Conservation (phyloP, 2,113 vertebrate species). For the Blennius ocellaris region DNA sequence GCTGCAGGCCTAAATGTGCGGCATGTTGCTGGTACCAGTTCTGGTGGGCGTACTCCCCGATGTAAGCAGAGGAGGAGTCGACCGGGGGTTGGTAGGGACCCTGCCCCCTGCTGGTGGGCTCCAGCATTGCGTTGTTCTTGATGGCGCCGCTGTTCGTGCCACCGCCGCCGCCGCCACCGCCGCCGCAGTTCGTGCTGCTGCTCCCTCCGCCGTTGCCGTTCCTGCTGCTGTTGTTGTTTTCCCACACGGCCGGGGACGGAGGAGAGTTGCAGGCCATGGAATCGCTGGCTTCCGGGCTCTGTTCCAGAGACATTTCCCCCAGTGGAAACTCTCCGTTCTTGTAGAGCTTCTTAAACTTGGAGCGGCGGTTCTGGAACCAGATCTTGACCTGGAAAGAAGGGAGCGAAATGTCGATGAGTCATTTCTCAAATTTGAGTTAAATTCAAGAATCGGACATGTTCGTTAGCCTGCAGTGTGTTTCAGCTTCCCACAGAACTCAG, state of each 20-base stretch:
- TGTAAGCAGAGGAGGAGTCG: conserved; percentile 85
- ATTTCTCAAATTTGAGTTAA: no score
- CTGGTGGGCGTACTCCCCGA: conserved; percentile 86
- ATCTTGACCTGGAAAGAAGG: conserved; percentile 89
- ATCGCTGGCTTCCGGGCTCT: conserved; percentile 94
- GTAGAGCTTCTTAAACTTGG: conserved; percentile 97
- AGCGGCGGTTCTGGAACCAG: conserved; percentile 97
- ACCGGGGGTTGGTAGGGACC: conserved; percentile 82
- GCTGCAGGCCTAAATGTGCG: conserved; percentile 82
- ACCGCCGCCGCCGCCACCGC: conserved; percentile 8
- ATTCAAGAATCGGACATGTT: no score
- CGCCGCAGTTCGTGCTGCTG: conserved; percentile 13
- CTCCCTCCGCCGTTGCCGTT: conserved; percentile 10
- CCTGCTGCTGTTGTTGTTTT: conserved; percentile 75
- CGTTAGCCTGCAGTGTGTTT: no score
- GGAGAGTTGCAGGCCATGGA: conserved; percentile 96
- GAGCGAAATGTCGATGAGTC: background rate
- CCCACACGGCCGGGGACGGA: conserved; percentile 89
- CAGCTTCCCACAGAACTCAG: no score
- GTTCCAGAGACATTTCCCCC: conserved; percentile 88
- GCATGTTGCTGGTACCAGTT: conserved; percentile 92
- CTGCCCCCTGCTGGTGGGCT: conserved; percentile 82
- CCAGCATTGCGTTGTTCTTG: conserved; percentile 70
- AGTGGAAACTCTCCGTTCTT: conserved; percentile 92
- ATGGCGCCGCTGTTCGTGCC: conserved; percentile 1